Evolutionary conservation across 2,888 invertebrate species (phyloP), one percentile per base, ranked within the genome.

Genomic region (Celastrina argiolus): DNA sequence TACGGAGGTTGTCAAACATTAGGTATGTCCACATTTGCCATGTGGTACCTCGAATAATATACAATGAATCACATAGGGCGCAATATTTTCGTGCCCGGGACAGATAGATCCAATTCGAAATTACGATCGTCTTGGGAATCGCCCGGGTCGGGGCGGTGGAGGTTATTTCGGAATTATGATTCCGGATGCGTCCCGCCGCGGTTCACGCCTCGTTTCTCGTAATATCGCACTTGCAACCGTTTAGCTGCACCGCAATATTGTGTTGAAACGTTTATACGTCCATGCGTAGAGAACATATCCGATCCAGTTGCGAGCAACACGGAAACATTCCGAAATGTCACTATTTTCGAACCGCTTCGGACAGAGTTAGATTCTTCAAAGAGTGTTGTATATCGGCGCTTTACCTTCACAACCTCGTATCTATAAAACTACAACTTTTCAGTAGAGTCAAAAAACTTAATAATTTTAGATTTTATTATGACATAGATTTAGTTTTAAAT

Each of bases 51-150:
- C 31, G 28, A 1, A 26, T n/a, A 31, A 22, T 36, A 14, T 36
- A 22, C 34, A 36, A 61, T 39, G 39, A 61, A 61, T 61, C 61
- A 61, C 61, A 61, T 39, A 26, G 16, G 18, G 34, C 34, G 34
- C 59, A 59, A 10, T 88, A 91, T 89, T 88, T 90, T 87, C 86
- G 64, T 82, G 84, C 82, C 75, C 81, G 85, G 87, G 89, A 92
- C 91, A 90, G 89, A 92, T 91, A 91, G 88, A 91, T 92, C 92
- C 92, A 92, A 92, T 92, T 92, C 91, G 89, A 90, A 92, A 91
- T 91, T 92, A 92, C 91, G 89, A 90, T 87, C 90, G 88, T 90
- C 92, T 90, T 91, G 92, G 92, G 92, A 92, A 92, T 92, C 88
- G 89, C 88, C 90, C 83, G 81, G 81, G 88, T 87, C 77, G 78